Evolutionary conservation across 1,140 invertebrate species (phyloP), one percentile per base, ranked within the genome.

Genomic region (Drosophila funebris): DNA sequence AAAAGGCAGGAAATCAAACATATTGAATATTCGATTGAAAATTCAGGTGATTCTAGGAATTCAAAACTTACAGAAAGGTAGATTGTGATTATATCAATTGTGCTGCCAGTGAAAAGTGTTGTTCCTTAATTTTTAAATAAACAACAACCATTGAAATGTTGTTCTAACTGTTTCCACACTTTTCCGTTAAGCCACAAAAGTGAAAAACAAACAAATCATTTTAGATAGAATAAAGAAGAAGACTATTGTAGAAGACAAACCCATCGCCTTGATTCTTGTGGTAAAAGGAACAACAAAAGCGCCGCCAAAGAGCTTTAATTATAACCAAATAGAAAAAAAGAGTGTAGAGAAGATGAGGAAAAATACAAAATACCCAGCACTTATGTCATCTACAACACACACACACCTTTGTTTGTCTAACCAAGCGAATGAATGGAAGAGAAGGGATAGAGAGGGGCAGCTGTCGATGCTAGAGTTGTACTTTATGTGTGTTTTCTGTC

Each of bases 251-350:
- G 2, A 11, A 43, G 54, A 37, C 44, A 62, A 52, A 22, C 9
- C 18, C 39, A 31, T 14, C 18, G 52, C 11, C 54, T 68, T 54
- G 41, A 36, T 64, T 68, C 68, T 67, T 39, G 46, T 56, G 39
- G 16, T 22, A 39, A 20, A 52, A 33, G 36, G 14, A 57, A 61
- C 29, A 54, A 54, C 31, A 56, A 16, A 63, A 66, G 57, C 18
- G 71, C 71, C 71, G 66, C 60, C 64, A 62, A 66, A 70, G 41
- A 70, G 73, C 76, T 79, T 84, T 84, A 84, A 84, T 84, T 84
- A 84, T 84, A 80, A 76, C 63, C 80, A 84, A 84, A 84, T 85
- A 84, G 72, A 53, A 67, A 60, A 64, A 53, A 67, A 60, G 60
- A 72, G 37, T 18, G 43, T 44, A 16, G 20, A 52, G n/a, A 36